Evolutionary conservation across 35 echinoderm and acorn worm genomes (phyloP), one percentile per base, ranked within the genome.

Genomic region (Ophioderma brevispina): DNA sequence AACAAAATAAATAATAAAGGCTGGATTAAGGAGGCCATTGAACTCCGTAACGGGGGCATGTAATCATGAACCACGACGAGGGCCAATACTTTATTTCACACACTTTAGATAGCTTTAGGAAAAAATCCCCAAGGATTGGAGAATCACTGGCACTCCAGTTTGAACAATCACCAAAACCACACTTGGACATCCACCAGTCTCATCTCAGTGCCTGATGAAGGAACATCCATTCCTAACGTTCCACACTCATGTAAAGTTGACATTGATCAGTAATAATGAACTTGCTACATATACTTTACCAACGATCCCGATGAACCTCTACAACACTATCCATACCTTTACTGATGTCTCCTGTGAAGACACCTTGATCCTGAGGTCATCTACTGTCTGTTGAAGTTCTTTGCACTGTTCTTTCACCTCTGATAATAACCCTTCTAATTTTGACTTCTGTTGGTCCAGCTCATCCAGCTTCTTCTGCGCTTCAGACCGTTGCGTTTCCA

Each of bases 401-500:
- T 93, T 35, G 78, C 90, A 99, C 63, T 99, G 90, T 28, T 79
- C 25, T 36, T 95, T 91, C 1, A 95, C 97, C 85, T 99, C 93
- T 0, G 87, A 38, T 38, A 99, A 46, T 50, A 95, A 84, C 64
- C 83, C 91, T 36, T 99, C 97, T 86, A 95, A 78, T 85, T 93
- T 95, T 23, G 80, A 70, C 50, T 93, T 95, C 79, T 95, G 97
- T 76, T 95, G 87, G 46, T 99, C 97, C 35, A 99, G 39, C 33
- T 99, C 97, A 41, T 95, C 88, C 17, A 99, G 87, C 78, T 92
- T 99, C 84, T 88, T 93, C 70, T 99, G 90, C 15, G 97, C 97
- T 34, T 99, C 97, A 40, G 90, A 80, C 63, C 94, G 95, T 76
- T 99, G 93, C 15, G 85, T 85, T 63, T 95, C 94, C 31, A 99